Conservation (phyloP, 1,140 invertebrate species). For the Drosophila parvula region DNA sequence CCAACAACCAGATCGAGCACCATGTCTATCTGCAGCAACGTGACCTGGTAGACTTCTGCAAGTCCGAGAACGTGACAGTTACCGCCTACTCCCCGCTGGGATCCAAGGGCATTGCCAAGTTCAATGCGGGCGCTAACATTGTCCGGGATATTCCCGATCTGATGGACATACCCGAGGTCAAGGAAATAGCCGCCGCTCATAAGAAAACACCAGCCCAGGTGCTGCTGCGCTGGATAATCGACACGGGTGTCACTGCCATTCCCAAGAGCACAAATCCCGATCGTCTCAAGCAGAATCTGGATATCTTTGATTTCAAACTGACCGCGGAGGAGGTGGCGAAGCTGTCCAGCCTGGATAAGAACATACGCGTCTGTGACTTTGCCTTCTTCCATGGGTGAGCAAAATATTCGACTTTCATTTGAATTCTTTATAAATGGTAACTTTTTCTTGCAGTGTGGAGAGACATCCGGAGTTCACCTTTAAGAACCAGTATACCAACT, state of each 20-base stretch:
- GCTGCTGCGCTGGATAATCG: constrained; percentile 90
- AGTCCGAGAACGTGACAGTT: constrained; percentile 88
- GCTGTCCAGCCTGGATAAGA: constrained; percentile 86
- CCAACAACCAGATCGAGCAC: constrained; percentile 91
- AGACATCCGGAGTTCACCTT: constrained; percentile 88
- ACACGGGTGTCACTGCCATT: constrained; percentile 90
- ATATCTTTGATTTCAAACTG: constrained; percentile 88
- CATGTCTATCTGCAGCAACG: constrained; percentile 94
- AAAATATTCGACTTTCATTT: background rate
- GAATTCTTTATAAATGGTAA: constrained; percentile 41
- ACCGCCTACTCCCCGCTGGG: constrained; percentile 94
- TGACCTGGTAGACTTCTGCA: constrained; percentile 90
- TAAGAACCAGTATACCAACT: constrained; percentile 67
- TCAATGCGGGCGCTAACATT: constrained; percentile 84
- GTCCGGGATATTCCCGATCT: constrained; percentile 87
- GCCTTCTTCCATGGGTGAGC: constrained; percentile 85
- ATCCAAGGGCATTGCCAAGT: constrained; percentile 87
- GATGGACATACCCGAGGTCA: constrained; percentile 88
- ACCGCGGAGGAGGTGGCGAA: constrained; percentile 85
- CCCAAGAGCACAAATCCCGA: constrained; percentile 92
- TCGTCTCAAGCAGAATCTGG: constrained; percentile 88
- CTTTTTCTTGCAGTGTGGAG: constrained; percentile 86
- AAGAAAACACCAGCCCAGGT: constrained; percentile 91
- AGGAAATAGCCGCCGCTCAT: constrained; percentile 88
- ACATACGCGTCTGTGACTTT: constrained; percentile 89